Percentiles rank a stretch among this genome's conserved stretches.
These are phyloP conservation scores for Drosophila nigromelanica DNA, from an alignment of 1,140 invertebrate species.

Conservation along the genomic window DNA sequence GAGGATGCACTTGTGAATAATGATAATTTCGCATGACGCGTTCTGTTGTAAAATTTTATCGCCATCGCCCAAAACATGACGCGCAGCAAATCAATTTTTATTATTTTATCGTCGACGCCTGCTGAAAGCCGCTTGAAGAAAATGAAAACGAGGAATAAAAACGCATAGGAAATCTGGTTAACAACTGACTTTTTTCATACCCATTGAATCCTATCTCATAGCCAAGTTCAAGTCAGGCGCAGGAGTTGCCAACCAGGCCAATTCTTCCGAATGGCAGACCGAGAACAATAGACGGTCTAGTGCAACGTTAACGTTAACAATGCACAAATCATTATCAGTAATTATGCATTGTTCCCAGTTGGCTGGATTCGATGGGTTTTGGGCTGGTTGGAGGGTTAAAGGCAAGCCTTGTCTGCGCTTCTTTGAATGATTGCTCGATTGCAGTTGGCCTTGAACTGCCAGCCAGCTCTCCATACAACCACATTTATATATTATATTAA, in stretches of 20 bases:
- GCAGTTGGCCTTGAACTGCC: conserved; percentile 68
- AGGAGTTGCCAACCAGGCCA: conserved; percentile 19
- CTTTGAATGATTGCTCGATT: conserved; percentile 75
- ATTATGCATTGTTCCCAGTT: conserved; percentile 70
- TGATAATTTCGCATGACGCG: conserved; percentile 76
- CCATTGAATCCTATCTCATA: conserved; percentile 49
- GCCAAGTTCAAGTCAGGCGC: conserved; percentile 35
- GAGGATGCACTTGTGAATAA: conserved; percentile 49
- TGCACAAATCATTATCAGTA: conserved; percentile 77
- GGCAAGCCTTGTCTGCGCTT: conserved; percentile 35
- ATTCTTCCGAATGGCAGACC: conserved; percentile 30
- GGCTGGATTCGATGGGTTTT: conserved; percentile 1
- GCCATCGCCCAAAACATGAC: conserved; percentile 61
- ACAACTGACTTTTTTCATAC: conserved; percentile 6
- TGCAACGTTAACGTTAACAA: conserved; percentile 53
- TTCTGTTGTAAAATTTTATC: conserved; percentile 72
- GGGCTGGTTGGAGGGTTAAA: conserved; percentile 2
- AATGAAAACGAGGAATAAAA: conserved; percentile 9
- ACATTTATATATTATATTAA: conserved; percentile 33
- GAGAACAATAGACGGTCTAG: conserved; percentile 62
- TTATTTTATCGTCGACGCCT: conserved; percentile 70
- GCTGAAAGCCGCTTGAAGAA: conserved; percentile 24
- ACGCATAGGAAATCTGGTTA: not conserved
- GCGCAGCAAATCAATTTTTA: conserved; percentile 74
- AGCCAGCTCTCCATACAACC: conserved; percentile 5